Evolutionary conservation across 2,113 vertebrate genomes (phyloP).

Genomic region (Perognathus longimembris): DNA sequence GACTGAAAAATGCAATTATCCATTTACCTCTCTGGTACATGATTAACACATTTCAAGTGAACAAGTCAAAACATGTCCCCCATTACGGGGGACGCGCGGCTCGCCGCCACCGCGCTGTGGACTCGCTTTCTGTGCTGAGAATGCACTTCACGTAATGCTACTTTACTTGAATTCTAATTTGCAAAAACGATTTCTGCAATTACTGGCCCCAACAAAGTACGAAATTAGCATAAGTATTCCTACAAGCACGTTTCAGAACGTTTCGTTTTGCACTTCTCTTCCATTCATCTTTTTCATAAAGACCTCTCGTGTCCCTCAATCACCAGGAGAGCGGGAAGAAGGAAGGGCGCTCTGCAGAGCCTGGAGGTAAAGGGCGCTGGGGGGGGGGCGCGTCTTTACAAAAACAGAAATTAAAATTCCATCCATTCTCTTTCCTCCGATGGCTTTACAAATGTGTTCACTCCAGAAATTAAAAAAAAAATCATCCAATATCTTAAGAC

Average conservation of each 20-base stretch:
- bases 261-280: not conserved
- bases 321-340: not conserved
- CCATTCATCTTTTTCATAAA: not conserved
- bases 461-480: not conserved
- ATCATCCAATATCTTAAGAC: not conserved
- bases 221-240: not conserved
- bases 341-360: not conserved
- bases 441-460: not conserved
- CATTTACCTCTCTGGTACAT: constrained; percentile 65
- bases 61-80: constrained; percentile 69
- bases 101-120: fast-evolving
- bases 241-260: not conserved
- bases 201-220: not conserved
- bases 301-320: fast-evolving
- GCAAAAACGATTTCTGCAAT: not conserved
- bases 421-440: not conserved
- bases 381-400: not conserved
- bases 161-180: constrained; percentile 24
- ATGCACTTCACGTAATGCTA: not conserved
- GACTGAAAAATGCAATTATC: constrained; percentile 37
- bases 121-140: not conserved
- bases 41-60: constrained; percentile 68
- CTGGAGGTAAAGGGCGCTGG: too few relatives aligned
- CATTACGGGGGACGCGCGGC: not conserved
- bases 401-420: not conserved